These are phyloP conservation scores for Pomatostomus ruficeps DNA, from an alignment of 2,113 vertebrate species.

Conservation along the genomic window DNA sequence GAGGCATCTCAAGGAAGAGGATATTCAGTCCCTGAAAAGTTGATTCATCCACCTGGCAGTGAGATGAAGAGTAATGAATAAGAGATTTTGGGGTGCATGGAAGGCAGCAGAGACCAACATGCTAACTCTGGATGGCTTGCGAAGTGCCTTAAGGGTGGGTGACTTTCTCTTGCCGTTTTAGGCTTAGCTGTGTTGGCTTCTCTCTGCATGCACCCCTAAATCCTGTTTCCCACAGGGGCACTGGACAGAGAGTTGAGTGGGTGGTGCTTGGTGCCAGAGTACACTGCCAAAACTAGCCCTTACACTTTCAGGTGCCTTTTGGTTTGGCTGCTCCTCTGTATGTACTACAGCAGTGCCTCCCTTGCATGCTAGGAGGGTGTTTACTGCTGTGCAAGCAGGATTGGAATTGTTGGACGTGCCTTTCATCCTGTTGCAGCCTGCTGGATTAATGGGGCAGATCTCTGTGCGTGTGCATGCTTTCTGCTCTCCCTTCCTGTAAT, in stretches of 20 bases:
- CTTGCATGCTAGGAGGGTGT: not conserved
- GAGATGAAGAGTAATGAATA: not conserved
- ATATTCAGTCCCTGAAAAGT: conserved; percentile 14
- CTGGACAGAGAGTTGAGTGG: not conserved
- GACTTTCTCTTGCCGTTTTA: not conserved
- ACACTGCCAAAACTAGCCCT: accelerated
- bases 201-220: not conserved
- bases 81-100: not conserved
- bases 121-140: not conserved
- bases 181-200: not conserved
- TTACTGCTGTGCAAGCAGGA: not conserved
- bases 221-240: not conserved
- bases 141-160: not conserved
- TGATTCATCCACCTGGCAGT: conserved; percentile 1
- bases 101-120: not conserved
- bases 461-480: not conserved
- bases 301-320: not conserved
- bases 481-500: not conserved
- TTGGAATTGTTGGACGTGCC: not conserved
- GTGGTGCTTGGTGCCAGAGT: not conserved
- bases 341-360: not conserved
- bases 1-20: not conserved
- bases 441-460: not conserved
- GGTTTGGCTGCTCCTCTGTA: not conserved
- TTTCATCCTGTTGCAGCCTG: conserved; percentile 21